Evolutionary conservation across 2,113 vertebrate species (phyloP).

Genomic region (Zosterops pallidus): DNA sequence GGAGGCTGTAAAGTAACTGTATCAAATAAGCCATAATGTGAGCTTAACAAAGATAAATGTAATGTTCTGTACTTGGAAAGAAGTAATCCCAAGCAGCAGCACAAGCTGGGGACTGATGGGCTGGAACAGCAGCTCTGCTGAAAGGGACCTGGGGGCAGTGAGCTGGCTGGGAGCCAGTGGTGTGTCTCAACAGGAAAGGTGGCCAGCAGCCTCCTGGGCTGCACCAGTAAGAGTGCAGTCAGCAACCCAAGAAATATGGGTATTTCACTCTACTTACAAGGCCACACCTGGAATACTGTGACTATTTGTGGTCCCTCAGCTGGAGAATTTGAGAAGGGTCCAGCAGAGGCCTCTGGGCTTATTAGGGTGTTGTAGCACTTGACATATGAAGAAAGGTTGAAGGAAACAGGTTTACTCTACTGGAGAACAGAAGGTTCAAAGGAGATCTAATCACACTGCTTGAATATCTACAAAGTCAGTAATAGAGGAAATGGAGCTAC

Average conservation of each 20-base stretch:
- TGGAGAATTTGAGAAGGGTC: not conserved
- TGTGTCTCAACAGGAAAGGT: not conserved
- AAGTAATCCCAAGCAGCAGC: not conserved
- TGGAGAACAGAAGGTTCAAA: not conserved
- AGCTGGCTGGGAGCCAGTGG: not conserved
- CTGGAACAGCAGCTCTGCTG: not conserved
- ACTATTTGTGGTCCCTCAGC: not conserved
- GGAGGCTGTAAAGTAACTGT: not conserved
- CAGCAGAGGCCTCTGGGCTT: not conserved
- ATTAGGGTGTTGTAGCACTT: not conserved
- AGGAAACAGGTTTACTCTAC: not conserved
- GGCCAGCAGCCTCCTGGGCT: not conserved
- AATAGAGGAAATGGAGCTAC: rapidly evolving
- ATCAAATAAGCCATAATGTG: not conserved
- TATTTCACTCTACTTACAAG: not conserved
- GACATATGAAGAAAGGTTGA: not conserved
- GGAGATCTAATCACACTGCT: not conserved
- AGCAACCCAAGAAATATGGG: not conserved
- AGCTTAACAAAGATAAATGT: not conserved
- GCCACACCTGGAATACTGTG: not conserved
- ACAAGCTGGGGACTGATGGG: not conserved
- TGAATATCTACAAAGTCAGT: not conserved
- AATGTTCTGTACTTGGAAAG: not conserved
- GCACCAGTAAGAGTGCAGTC: not conserved
- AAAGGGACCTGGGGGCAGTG: not conserved